phyloP scores from a whole-genome alignment of 1,140 invertebrate species.

The Rhyacophila brunnea region DNA sequence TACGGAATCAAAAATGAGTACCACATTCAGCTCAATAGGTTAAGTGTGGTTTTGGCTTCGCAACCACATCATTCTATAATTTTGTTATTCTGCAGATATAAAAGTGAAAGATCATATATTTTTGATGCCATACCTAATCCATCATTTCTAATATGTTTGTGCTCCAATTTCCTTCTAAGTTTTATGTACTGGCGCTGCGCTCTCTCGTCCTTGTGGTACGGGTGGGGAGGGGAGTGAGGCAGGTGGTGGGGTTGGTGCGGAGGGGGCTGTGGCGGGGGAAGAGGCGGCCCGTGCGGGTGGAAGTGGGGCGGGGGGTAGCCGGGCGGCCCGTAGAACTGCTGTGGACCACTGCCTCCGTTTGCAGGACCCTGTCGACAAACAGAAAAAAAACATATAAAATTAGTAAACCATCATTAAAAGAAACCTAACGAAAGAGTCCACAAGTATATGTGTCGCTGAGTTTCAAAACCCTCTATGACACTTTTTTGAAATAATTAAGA shows the following conservation, averaged over 20 bases:
- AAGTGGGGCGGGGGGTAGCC: constrained; percentile 52
- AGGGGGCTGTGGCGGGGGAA: constrained; percentile 52
- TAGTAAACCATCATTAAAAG: too few relatives aligned
- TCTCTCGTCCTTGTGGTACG: constrained; percentile 74
- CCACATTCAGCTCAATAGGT: too few relatives aligned
- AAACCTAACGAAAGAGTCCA: too few relatives aligned
- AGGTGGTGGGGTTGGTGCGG: constrained; percentile 54
- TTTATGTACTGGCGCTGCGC: constrained; percentile 73
- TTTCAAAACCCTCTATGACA: too few relatives aligned
- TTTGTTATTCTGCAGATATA: too few relatives aligned
- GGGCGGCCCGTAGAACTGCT: constrained; percentile 60
- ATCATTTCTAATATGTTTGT: constrained; percentile 54
- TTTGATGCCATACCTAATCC: constrained; percentile 22
- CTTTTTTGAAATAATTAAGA: too few relatives aligned
- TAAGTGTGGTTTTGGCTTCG: too few relatives aligned
- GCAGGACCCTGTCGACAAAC: constrained; percentile 53
- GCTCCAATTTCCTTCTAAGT: constrained; percentile 70
- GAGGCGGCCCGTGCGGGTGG: constrained; percentile 51
- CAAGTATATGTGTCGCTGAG: too few relatives aligned
- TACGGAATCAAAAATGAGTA: too few relatives aligned
- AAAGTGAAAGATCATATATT: too few relatives aligned
- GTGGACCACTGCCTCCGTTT: constrained; percentile 63
- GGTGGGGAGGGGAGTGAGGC: constrained; percentile 52
- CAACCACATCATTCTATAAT: too few relatives aligned
- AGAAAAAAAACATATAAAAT: too few relatives aligned